Conservation (phyloP, 2,888 invertebrate genomes). For the Ectobius pallidus region DNA sequence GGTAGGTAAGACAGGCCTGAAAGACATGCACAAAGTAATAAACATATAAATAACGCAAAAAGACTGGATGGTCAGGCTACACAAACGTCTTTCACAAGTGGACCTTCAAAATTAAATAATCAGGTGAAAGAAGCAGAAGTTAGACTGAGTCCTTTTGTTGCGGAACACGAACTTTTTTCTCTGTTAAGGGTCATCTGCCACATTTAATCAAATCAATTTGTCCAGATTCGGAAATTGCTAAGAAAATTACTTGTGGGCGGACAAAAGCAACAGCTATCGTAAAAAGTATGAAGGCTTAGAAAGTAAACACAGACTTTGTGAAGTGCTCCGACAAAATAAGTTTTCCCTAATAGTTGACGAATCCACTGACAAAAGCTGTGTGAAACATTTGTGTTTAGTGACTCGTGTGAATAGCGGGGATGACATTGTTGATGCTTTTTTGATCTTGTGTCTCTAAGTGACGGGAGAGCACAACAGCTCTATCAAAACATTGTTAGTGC, state of each 20-base stretch:
- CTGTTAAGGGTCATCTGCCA: slow-evolving; percentile 44
- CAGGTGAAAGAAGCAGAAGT: slow-evolving; percentile 44
- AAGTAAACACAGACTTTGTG: slow-evolving; percentile 40
- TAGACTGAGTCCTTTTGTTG: slow-evolving; percentile 45
- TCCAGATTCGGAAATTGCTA: slow-evolving; percentile 45
- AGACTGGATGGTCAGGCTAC: background rate
- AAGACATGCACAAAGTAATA: background rate
- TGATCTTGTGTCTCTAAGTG: slow-evolving; percentile 45
- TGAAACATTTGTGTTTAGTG: slow-evolving; percentile 11
- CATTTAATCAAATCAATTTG: slow-evolving; percentile 43
- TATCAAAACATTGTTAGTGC: too few relatives aligned
- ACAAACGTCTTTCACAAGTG: background rate
- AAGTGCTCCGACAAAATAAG: slow-evolving; percentile 40
- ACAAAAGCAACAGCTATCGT: slow-evolving; percentile 45
- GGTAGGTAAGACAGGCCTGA: background rate
- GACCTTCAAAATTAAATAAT: background rate
- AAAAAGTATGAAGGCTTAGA: slow-evolving; percentile 43
- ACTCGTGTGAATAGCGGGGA: background rate
- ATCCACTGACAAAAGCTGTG: slow-evolving; percentile 46
- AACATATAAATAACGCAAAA: background rate
- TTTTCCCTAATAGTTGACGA: slow-evolving; percentile 47
- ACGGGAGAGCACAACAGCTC: slow-evolving; percentile 45
- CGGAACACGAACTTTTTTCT: slow-evolving; percentile 44
- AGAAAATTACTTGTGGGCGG: slow-evolving; percentile 42
- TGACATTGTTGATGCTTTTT: slow-evolving; percentile 42